Conservation (phyloP, 2,888 invertebrate genomes). For the Leistus spinibarbis region DNA sequence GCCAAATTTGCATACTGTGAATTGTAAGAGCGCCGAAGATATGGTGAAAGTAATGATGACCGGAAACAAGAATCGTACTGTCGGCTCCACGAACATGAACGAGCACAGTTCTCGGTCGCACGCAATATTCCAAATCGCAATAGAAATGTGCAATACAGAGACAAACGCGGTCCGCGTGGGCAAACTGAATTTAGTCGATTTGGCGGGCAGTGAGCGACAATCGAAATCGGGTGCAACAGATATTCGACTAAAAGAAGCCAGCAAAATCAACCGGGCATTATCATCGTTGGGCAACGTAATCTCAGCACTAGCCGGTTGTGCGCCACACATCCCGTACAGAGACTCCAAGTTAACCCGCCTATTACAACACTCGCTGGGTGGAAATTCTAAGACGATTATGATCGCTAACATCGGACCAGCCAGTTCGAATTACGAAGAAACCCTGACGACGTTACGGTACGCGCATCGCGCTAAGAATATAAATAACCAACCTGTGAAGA, state of each 20-base stretch:
- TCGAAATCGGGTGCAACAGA: slow-evolving; percentile 96
- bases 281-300: slow-evolving; percentile 99
- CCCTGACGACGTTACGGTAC: slow-evolving; percentile 93
- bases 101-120: slow-evolving; percentile 97
- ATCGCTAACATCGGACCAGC: slow-evolving; percentile 99
- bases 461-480: slow-evolving; percentile 98
- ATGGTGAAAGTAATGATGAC: slow-evolving; percentile 92
- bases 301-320: slow-evolving; percentile 93
- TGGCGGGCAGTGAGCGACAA: slow-evolving; percentile 98
- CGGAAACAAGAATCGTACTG: slow-evolving; percentile 93
- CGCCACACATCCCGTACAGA: slow-evolving; percentile 95
- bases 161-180: slow-evolving; percentile 76
- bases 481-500: slow-evolving; percentile 97
- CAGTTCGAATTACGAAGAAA: slow-evolving; percentile 97
- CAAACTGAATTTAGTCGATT: slow-evolving; percentile 94
- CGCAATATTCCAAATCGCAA: slow-evolving; percentile 97
- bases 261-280: slow-evolving; percentile 95
- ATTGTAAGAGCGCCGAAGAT: slow-evolving; percentile 92
- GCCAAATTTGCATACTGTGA: slow-evolving; percentile 91
- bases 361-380: slow-evolving; percentile 96
- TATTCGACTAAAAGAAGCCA: slow-evolving; percentile 91
- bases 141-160: slow-evolving; percentile 87
- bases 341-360: slow-evolving; percentile 96
- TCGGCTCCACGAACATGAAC: slow-evolving; percentile 97
- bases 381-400: slow-evolving; percentile 99